A percentile compares a stretch with the other conserved stretches of the same genome.
Conservation (phyloP, 2,888 invertebrate species). For the Macrosiphum euphorbiae region DNA sequence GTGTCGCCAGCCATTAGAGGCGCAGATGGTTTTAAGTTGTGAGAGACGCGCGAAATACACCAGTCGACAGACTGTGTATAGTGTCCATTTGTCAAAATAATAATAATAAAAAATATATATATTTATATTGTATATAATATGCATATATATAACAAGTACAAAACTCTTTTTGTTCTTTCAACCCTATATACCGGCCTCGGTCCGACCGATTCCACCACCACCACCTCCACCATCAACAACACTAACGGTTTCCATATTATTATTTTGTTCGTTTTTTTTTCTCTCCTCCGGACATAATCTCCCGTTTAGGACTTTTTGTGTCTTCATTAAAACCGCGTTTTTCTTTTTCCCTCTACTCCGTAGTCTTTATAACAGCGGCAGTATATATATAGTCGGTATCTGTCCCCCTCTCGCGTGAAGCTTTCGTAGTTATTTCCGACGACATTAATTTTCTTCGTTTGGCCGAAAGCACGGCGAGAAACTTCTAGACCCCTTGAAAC, state of each 20-base stretch:
- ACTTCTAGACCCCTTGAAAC: not conserved
- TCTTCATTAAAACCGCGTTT: conserved; percentile 41
- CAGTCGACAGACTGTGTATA: conserved; percentile 9
- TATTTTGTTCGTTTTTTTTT: conserved; percentile 4
- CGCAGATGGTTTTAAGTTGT: conserved; percentile 54
- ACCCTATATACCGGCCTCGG: not conserved
- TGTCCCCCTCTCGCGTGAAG: not conserved
- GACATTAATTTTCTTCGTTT: conserved; percentile 49
- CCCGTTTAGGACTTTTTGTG: conserved; percentile 18
- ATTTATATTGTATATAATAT: not conserved
- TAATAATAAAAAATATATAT: not conserved
- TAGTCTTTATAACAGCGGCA: not conserved
- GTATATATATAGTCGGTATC: not conserved
- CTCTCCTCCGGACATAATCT: conserved; percentile 4
- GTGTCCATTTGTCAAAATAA: conserved; percentile 45
- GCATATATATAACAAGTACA: not conserved
- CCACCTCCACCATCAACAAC: not conserved
- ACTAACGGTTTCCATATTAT: conserved; percentile 9
- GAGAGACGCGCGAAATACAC: conserved; percentile 22
- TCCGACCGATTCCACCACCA: not conserved
- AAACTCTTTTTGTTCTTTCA: conserved; percentile 31
- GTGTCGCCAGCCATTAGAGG: conserved; percentile 41
- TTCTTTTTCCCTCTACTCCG: not conserved
- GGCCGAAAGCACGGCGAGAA: conserved; percentile 22
- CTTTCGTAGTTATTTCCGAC: not conserved